A percentile compares a stretch with the other conserved stretches of the same genome.
phyloP scores from a whole-genome alignment of 2,113 vertebrate species.

The Platysternon megacephalum region DNA sequence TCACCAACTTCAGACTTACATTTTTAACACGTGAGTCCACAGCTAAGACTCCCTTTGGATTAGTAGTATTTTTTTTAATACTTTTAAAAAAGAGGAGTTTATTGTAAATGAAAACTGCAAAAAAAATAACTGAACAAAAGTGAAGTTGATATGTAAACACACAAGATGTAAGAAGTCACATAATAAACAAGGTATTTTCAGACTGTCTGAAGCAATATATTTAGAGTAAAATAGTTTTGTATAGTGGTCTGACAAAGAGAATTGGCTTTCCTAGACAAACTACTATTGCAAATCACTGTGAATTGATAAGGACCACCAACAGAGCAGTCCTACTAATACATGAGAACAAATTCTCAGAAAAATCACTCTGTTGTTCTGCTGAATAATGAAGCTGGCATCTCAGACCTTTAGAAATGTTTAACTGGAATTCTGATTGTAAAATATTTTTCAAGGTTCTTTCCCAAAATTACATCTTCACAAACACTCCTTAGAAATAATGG shows the following conservation, averaged over 20 bases:
- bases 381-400: background rate
- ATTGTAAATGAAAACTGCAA: conserved; percentile 25
- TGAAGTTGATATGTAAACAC: conserved; percentile 8
- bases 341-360: background rate
- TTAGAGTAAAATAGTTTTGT: conserved; percentile 47
- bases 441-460: background rate
- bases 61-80: conserved; percentile 10
- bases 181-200: conserved; percentile 20
- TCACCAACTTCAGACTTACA: conserved; percentile 64
- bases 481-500: background rate
- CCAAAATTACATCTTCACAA: conserved; percentile 5
- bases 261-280: conserved; percentile 38
- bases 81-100: conserved; percentile 20
- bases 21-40: conserved; percentile 35
- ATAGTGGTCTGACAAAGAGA: conserved; percentile 31
- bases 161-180: background rate
- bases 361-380: background rate
- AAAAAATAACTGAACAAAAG: background rate
- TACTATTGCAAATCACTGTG: conserved; percentile 14
- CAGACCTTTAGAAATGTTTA: background rate
- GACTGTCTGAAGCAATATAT: conserved; percentile 25
- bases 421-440: background rate
- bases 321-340: background rate
- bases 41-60: conserved; percentile 30
- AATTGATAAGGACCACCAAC: conserved; percentile 54